These are phyloP conservation scores for Polypterus bichir DNA, from an alignment of 2,113 vertebrate genomes.

Conservation along the genomic window DNA sequence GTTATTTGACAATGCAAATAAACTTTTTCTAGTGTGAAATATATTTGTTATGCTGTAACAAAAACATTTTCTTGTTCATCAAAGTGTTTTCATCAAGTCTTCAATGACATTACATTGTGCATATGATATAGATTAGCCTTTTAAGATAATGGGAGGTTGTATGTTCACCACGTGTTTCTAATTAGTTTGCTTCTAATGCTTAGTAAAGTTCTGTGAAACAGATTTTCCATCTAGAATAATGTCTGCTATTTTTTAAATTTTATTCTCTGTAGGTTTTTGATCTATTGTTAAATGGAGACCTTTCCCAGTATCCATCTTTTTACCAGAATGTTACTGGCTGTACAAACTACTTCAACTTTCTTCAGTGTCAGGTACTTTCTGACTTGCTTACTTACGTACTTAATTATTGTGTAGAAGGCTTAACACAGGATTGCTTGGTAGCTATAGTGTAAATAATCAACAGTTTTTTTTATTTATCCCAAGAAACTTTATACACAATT, in stretches of 20 bases:
- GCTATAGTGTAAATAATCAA: too few species aligned
- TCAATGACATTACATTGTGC: not conserved
- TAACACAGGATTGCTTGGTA: too few species aligned
- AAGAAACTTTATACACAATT: too few species aligned
- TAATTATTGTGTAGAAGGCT: too few species aligned
- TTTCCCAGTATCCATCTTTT: slow-evolving; percentile 44
- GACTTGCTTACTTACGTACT: not conserved
- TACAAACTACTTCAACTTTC: slow-evolving; percentile 59
- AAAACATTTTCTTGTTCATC: not conserved
- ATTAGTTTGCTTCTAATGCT: not conserved
- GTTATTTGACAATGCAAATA: too few species aligned
- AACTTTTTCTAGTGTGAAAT: too few species aligned
- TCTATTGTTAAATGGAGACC: slow-evolving; percentile 52
- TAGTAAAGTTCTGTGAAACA: not conserved
- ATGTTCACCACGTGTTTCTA: not conserved
- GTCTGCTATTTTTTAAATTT: slow-evolving; percentile 7
- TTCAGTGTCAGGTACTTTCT: slow-evolving; percentile 53
- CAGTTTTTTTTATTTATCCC: too few species aligned
- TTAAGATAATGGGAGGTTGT: too few species aligned
- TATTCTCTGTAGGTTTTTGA: slow-evolving; percentile 52
- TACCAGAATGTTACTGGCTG: slow-evolving; percentile 66
- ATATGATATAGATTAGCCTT: not conserved
- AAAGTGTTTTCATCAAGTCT: not conserved
- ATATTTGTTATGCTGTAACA: too few species aligned
- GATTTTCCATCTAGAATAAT: not conserved